Evolutionary conservation across 2,888 invertebrate genomes (phyloP).

Genomic region (Chaitophorus viminalis): DNA sequence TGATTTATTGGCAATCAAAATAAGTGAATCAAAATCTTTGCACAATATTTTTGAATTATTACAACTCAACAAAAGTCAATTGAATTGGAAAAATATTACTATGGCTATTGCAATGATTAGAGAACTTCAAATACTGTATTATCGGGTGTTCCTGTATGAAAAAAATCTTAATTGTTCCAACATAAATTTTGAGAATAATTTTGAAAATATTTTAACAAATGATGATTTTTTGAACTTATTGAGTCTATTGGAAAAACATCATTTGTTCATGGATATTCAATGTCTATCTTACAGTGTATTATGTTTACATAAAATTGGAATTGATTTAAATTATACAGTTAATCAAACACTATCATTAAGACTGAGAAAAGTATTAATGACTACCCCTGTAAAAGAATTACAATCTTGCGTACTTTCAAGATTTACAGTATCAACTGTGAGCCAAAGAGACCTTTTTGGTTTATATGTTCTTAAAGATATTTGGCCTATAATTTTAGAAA

Average conservation of each 20-base stretch:
- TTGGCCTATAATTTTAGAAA: slow-evolving; percentile 48
- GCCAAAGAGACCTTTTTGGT: slow-evolving; percentile 25
- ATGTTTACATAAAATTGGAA: slow-evolving; percentile 52
- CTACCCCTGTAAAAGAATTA: slow-evolving; percentile 30
- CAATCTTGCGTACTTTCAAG: slow-evolving; percentile 42
- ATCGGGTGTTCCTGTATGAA: slow-evolving; percentile 9
- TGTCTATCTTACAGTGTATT: slow-evolving; percentile 50
- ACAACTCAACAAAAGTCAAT: slow-evolving; percentile 3
- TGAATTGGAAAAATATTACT: slow-evolving; percentile 54
- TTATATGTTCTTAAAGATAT: slow-evolving; percentile 34
- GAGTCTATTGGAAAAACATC: slow-evolving; percentile 30
- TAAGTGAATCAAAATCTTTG: slow-evolving; percentile 46
- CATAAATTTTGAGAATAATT: not conserved
- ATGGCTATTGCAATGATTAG: slow-evolving; percentile 57
- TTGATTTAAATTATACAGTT: slow-evolving; percentile 16
- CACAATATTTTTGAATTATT: slow-evolving; percentile 45
- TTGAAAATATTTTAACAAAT: slow-evolving; percentile 54
- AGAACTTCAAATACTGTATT: slow-evolving; percentile 56
- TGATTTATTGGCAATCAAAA: slow-evolving; percentile 27
- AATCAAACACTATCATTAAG: slow-evolving; percentile 11
- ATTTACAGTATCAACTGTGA: slow-evolving; percentile 38
- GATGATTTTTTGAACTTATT: slow-evolving; percentile 49
- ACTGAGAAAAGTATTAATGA: slow-evolving; percentile 21
- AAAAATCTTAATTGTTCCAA: slow-evolving; percentile 17
- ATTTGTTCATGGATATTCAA: slow-evolving; percentile 34